phyloP scores from a whole-genome alignment of 2,797 vertebrate species.

The Philypnodon macrostomus region DNA sequence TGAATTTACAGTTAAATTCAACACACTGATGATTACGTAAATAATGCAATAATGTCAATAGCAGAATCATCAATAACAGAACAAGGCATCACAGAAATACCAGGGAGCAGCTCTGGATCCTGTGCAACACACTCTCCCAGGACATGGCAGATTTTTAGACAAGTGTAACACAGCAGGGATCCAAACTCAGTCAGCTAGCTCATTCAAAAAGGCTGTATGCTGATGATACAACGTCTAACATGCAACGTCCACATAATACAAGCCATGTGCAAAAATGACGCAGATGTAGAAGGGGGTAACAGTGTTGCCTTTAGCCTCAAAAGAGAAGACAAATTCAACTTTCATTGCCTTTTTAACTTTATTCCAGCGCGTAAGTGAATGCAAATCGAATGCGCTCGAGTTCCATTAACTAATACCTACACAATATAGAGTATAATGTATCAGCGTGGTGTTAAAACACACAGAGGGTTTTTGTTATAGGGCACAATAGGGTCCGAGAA shows the following conservation, averaged over 20 bases:
- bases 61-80: too few relatives aligned
- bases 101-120: constrained; percentile 32
- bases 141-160: constrained; percentile 56
- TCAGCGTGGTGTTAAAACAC: neutral
- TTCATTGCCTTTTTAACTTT: neutral
- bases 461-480: constrained; percentile 7
- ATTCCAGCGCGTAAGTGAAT: constrained; percentile 7
- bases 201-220: constrained; percentile 52
- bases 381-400: neutral
- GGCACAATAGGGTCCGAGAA: constrained; percentile 2
- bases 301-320: constrained; percentile 2
- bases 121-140: constrained; percentile 41
- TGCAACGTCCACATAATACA: constrained; percentile 27
- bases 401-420: neutral
- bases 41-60: constrained; percentile 33
- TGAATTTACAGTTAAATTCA: constrained; percentile 45
- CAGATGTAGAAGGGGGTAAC: constrained; percentile 10
- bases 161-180: constrained; percentile 55
- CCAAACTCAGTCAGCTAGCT: constrained; percentile 41
- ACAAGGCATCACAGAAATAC: constrained; percentile 32
- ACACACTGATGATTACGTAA: too few relatives aligned
- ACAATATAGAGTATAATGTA: constrained; percentile 1
- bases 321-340: constrained; percentile 31
- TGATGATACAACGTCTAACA: constrained; percentile 31
- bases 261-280: constrained; percentile 15